phyloP scores from a whole-genome alignment of 2,888 invertebrate species.

The Drosophila yooni region DNA sequence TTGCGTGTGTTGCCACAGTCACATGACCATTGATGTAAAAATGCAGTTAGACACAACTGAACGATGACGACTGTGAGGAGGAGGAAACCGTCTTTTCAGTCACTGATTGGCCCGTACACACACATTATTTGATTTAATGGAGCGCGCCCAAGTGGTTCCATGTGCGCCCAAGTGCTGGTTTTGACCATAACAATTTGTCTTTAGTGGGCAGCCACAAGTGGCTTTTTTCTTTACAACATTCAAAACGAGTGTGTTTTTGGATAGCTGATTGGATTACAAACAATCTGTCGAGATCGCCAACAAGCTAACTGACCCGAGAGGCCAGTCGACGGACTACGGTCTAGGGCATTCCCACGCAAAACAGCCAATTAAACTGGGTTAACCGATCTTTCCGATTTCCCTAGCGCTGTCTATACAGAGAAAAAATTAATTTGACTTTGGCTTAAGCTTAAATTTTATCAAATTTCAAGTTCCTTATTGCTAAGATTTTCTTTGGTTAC shows the following conservation, averaged over 20 bases:
- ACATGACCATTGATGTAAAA: constrained; percentile 77
- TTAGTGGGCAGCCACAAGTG: constrained; percentile 41
- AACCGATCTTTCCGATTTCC: constrained; percentile 45
- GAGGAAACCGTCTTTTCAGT: constrained; percentile 44
- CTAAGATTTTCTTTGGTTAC: neutral
- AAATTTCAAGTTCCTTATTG: neutral
- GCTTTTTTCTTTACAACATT: constrained; percentile 20
- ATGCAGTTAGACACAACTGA: constrained; percentile 66
- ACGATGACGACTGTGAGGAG: constrained; percentile 19
- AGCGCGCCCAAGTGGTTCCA: constrained; percentile 65
- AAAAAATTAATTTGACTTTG: neutral
- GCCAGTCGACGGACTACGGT: constrained; percentile 23
- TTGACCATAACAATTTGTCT: constrained; percentile 58
- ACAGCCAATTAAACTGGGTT: constrained; percentile 66
- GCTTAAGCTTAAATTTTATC: neutral
- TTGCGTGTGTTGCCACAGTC: constrained; percentile 48
- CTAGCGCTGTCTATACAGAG: constrained; percentile 11
- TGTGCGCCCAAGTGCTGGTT: constrained; percentile 50
- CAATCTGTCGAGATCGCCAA: constrained; percentile 17
- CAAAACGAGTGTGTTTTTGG: constrained; percentile 26
- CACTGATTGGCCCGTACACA: constrained; percentile 41
- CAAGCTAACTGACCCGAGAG: constrained; percentile 16
- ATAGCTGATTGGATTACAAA: constrained; percentile 59
- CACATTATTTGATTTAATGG: constrained; percentile 71
- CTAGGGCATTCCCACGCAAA: constrained; percentile 71